Evolutionary conservation across 2,888 invertebrate genomes (phyloP).

Genomic region (Norana najaformis): DNA sequence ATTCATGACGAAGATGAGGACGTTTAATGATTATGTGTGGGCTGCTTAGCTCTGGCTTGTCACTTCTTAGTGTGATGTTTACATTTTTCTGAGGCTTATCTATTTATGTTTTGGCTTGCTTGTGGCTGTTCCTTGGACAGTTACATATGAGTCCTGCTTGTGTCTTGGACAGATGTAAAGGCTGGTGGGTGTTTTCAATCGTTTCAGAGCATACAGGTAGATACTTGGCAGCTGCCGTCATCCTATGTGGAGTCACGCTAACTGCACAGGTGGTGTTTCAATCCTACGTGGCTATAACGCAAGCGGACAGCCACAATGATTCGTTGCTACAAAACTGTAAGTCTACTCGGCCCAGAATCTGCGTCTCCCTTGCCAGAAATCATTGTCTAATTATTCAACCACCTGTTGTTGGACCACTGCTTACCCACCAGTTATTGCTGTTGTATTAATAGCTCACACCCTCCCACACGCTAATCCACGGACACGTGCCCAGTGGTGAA

Average conservation of each 20-base stretch:
- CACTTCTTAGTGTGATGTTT: not conserved
- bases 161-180: not conserved
- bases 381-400: not conserved
- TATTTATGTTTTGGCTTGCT: not conserved
- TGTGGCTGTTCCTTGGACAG: not conserved
- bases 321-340: slow-evolving; percentile 42
- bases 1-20: not conserved
- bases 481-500: too few relatives aligned
- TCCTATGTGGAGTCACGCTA: slow-evolving; percentile 36
- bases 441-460: not conserved
- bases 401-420: not conserved
- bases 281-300: slow-evolving; percentile 36
- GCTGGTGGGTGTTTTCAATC: not conserved
- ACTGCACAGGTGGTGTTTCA: slow-evolving; percentile 44
- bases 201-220: slow-evolving; percentile 40
- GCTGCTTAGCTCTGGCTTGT: too few relatives aligned
- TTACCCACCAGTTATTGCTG: not conserved
- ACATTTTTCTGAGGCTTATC: not conserved
- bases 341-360: slow-evolving; percentile 19
- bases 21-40: too few relatives aligned
- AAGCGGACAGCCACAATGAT: slow-evolving; percentile 35
- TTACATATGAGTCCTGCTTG: not conserved
- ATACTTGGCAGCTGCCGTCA: slow-evolving; percentile 35
- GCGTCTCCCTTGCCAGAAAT: not conserved
- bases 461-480: too few relatives aligned